phyloP scores from a whole-genome alignment of 2,113 vertebrate genomes.

The Hymenochirus boettgeri region DNA sequence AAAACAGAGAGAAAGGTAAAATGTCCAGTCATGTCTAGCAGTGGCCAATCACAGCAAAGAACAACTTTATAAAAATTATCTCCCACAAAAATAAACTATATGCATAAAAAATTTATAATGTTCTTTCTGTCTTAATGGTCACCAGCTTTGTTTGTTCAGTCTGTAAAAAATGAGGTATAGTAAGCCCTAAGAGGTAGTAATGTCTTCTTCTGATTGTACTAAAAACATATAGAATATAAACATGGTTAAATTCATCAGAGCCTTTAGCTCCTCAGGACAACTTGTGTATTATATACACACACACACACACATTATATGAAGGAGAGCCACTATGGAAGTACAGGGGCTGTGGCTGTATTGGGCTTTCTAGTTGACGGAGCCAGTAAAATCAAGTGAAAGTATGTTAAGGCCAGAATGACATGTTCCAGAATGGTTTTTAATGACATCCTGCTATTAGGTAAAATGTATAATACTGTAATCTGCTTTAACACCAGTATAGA shows the following conservation, averaged over 20 bases:
- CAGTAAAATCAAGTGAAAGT: neutral
- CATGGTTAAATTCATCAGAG: constrained; percentile 68
- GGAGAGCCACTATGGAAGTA: no score
- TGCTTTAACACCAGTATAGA: no score
- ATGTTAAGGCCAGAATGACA: neutral
- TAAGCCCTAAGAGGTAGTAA: constrained; percentile 93
- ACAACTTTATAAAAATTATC: constrained; percentile 90
- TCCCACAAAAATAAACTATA: constrained; percentile 94
- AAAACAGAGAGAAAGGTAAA: constrained; percentile 73
- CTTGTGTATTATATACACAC: no score
- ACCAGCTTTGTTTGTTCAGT: constrained; percentile 76
- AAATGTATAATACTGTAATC: no score
- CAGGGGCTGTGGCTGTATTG: neutral
- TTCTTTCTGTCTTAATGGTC: constrained; percentile 77
- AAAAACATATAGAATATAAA: constrained; percentile 73
- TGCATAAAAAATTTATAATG: constrained; percentile 89
- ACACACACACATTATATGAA: no score
- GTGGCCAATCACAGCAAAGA: constrained; percentile 79
- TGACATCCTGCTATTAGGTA: no score
- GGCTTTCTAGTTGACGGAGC: no score
- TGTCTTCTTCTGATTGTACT: constrained; percentile 88
- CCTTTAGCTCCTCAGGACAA: constrained; percentile 66
- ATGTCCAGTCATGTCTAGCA: constrained; percentile 81
- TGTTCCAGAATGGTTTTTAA: no score
- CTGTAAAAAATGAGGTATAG: constrained; percentile 93